Evolutionary conservation across 1,140 invertebrate genomes (phyloP), one percentile per base, ranked within the genome.

Genomic region (Dendroctonus valens): DNA sequence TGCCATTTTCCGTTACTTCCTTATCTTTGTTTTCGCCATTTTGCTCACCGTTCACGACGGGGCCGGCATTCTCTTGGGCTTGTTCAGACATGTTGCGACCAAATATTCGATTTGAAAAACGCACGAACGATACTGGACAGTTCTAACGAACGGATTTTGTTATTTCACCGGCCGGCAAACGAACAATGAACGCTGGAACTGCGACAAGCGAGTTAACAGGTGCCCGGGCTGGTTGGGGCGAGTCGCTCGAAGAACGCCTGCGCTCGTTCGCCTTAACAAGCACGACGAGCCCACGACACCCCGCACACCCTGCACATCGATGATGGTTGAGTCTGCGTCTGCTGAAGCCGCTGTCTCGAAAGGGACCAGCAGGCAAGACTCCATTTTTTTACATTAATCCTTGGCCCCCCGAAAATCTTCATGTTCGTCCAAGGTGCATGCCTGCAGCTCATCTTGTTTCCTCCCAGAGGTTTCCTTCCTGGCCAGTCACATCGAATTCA

Each of bases 1-100:
- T 81, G 61, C 80, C 81, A 71, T 83, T 83, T 76, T 83, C 82
- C 61, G 81, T 82, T 14, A 79, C 73, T 50, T 77, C 74, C 60
- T 74, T 73, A 49, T 78, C 74, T 40, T 81, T 80, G 12, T 81
- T 82, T 68, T 81, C 65, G 78, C 77, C 41, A 79, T 82, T 78
- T 79, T 83, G 75, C 79, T 82, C 72, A 77, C 81, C 59, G 76
- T 81, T 60, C 60, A 79, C 78, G 52, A 81, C 79, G 61, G 81
- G 78, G 72, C 79, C 79, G n/a, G 82, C 76, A 46, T 69, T 70
- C 3, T 68, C 59, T 61, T 65, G 60, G 26, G 26, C 26, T 57
- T 65, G 58, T 62, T 68, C 68, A 37, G 73, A 73, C 70, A 71
- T 71, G 55, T 54, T 71, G 40, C 15, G 11, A 59, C 50, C 7